A percentile compares a stretch with the other conserved stretches of the same genome.
Conservation (phyloP, 35 echinoderm and acorn worm species). For the Stichopus chloronotus region DNA sequence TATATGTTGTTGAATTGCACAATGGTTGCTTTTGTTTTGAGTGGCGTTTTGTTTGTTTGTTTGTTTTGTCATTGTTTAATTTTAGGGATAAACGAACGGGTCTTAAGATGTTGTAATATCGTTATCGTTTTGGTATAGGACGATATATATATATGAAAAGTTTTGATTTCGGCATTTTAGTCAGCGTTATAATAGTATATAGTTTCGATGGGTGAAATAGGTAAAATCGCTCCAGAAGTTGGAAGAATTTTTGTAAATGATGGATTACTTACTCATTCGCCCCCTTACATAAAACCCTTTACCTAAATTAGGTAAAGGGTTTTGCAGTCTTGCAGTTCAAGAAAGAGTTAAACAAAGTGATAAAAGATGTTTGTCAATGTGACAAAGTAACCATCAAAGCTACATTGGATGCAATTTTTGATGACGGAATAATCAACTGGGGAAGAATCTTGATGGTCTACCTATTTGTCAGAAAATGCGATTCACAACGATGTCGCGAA, state of each 20-base stretch:
- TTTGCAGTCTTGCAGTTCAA: background rate
- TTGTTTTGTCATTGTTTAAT: no score
- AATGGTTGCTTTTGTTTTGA: no score
- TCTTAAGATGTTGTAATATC: no score
- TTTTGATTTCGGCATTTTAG: no score
- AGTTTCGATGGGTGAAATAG: no score
- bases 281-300: background rate
- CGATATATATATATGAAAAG: no score
- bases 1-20: no score
- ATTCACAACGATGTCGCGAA: background rate
- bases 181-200: no score
- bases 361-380: background rate
- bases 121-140: no score
- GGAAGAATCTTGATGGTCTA: background rate
- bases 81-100: no score
- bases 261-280: background rate
- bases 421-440: background rate
- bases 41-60: no score
- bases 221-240: no score
- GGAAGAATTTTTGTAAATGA: background rate
- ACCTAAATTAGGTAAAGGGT: background rate
- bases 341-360: background rate
- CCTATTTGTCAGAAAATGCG: constrained; percentile 23
- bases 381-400: constrained; percentile 14
- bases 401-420: background rate